Evolutionary conservation across 92 coral and sea anemone genomes (phyloP), one percentile per base, ranked within the genome.

Genomic region (Epizoanthus illoricatus): DNA sequence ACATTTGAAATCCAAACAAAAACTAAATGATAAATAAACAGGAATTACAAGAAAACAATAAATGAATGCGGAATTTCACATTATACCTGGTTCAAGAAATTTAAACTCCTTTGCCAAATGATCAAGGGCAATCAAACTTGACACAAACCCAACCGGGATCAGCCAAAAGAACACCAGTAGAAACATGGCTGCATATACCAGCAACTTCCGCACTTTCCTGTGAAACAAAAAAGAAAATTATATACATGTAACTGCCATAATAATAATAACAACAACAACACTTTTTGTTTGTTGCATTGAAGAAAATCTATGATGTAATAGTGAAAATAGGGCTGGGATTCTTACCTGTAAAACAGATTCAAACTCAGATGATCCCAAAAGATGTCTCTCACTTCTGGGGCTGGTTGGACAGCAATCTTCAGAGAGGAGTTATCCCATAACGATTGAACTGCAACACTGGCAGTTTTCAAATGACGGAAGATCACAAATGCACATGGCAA

Each of bases 101-200:
- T 94, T 89, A 58, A 87, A 43, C 56, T 83, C 81, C 83, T 84
- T 59, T 36, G 91, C 90, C 86, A 95, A 58, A 58, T 85, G 86
- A 40, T 79, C 55, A 45, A 95, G 73, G 42, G 94, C 86, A 73
- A 95, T 92, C 62, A 95, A 69, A 1, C 94, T 66, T 4, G 98
- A 87, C 65, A 94, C 94, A 71, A 95, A 84, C 19, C 91, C 89
- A 83, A 92, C 94, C 9, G 98, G 98, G 12, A 88, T 68, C 23
- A 86, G 6, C 95, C 97, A 95, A 86, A 93, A 95, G 80, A 95
- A 86, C 84, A 95, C 93, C 85, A 93, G 68, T 15, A 83, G 42
- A 85, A 95, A 95, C 75, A 91, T 88, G 64, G 90, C 85, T 3
- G 86, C 92, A 64, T 86, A 89, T 23, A 93, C 86, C 61, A 95